These are phyloP conservation scores for Lacerta viridis DNA, from an alignment of 2,797 vertebrate species.

Conservation along the genomic window DNA sequence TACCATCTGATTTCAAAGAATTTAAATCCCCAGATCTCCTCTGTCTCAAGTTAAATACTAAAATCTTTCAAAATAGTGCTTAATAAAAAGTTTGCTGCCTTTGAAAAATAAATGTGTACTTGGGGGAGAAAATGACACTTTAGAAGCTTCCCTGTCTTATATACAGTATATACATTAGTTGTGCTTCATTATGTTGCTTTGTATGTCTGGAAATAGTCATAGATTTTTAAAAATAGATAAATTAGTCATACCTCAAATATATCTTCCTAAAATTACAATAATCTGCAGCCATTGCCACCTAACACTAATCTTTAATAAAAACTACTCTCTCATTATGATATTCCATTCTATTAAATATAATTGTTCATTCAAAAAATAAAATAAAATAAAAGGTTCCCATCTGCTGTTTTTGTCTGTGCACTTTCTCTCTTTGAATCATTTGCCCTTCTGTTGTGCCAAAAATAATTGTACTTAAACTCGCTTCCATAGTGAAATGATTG, in stretches of 20 bases:
- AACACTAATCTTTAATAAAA: slow-evolving; percentile 60
- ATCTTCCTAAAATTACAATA: slow-evolving; percentile 56
- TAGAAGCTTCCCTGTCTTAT: neutral
- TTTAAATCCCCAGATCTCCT: neutral
- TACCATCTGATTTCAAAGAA: neutral
- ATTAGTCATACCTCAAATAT: slow-evolving; percentile 41
- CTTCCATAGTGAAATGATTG: slow-evolving; percentile 58
- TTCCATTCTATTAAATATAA: slow-evolving; percentile 64
- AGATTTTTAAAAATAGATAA: slow-evolving; percentile 48
- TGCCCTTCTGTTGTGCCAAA: slow-evolving; percentile 74
- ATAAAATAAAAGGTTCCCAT: slow-evolving; percentile 64
- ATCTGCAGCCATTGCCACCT: slow-evolving; percentile 52
- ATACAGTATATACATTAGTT: neutral
- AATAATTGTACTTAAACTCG: slow-evolving; percentile 75
- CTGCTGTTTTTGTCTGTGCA: slow-evolving; percentile 69
- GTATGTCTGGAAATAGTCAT: slow-evolving; percentile 40
- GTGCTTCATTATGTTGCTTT: neutral
- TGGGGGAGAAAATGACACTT: neutral
- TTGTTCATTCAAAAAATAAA: slow-evolving; percentile 65
- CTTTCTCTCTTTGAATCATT: slow-evolving; percentile 73
- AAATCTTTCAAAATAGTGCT: neutral
- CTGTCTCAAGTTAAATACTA: neutral
- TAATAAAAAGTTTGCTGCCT: neutral
- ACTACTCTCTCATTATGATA: slow-evolving; percentile 53
- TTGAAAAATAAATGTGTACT: neutral